These are phyloP conservation scores for Nesogale talazaci DNA, from an alignment of 2,113 vertebrate genomes.

Conservation along the genomic window DNA sequence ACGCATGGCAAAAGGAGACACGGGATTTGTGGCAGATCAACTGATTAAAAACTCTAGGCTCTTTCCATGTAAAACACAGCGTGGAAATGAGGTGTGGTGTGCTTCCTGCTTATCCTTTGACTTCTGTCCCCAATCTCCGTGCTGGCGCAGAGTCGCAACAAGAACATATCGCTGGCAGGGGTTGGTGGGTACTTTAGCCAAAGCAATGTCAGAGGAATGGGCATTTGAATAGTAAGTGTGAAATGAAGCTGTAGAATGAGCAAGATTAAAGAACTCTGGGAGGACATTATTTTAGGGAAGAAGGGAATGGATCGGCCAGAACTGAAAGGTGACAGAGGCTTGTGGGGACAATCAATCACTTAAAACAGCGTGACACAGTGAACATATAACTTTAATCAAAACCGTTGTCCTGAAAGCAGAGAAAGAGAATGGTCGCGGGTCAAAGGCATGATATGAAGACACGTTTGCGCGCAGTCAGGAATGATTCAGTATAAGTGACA, in stretches of 20 bases:
- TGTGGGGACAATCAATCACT: neutral
- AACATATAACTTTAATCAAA: neutral
- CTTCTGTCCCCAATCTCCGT: neutral
- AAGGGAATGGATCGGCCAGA: neutral
- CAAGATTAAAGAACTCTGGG: neutral
- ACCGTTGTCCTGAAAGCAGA: neutral
- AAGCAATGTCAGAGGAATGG: neutral
- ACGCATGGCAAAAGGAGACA: neutral
- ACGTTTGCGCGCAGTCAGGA: rapidly evolving
- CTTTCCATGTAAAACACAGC: neutral
- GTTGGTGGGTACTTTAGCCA: neutral
- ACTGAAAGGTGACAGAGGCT: neutral
- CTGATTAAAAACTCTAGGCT: neutral
- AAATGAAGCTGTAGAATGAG: neutral
- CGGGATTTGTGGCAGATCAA: neutral
- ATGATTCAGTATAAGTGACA: neutral
- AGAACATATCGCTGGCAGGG: neutral
- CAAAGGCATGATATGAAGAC: neutral
- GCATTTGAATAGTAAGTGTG: neutral
- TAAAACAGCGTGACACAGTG: neutral
- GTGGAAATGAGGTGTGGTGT: rapidly evolving
- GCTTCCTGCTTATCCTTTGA: neutral
- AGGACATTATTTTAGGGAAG: neutral
- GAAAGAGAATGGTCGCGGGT: neutral
- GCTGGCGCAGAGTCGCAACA: neutral